phyloP scores from a whole-genome alignment of 1,140 invertebrate genomes.

The Pseudomyrmex pallidus region DNA sequence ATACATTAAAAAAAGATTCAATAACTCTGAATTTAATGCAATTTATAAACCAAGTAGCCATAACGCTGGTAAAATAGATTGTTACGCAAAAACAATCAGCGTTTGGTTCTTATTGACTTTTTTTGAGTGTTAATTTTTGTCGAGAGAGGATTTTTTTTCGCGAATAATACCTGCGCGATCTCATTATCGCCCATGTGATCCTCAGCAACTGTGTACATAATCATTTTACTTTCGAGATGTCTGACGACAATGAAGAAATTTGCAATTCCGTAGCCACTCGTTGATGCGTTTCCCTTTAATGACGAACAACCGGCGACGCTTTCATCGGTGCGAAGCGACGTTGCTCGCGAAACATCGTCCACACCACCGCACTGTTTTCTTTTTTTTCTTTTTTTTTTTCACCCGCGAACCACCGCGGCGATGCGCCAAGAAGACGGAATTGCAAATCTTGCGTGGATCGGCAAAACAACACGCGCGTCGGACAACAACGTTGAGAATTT shows the following conservation, averaged over 20 bases:
- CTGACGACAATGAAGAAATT: not conserved
- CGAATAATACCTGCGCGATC: constrained; percentile 83
- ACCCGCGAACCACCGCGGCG: not conserved
- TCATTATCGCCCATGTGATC: constrained; percentile 84
- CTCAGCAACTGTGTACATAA: constrained; percentile 84
- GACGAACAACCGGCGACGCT: constrained; percentile 26
- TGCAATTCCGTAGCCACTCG: not conserved
- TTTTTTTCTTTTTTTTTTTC: not conserved
- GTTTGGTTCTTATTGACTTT: no score
- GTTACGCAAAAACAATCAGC: no score
- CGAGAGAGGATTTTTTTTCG: not conserved
- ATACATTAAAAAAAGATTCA: not conserved
- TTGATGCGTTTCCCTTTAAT: constrained; percentile 14
- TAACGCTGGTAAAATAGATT: no score
- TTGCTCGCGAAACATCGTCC: constrained; percentile 62
- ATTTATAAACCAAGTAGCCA: no score
- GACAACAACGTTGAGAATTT: not conserved
- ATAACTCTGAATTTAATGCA: no score
- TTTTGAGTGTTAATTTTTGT: not conserved
- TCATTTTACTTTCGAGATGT: constrained; percentile 75
- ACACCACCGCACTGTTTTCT: not conserved
- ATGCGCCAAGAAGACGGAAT: not conserved
- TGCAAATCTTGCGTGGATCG: not conserved
- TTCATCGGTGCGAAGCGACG: not conserved
- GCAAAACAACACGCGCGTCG: not conserved